Conservation (phyloP, 2,888 invertebrate species). For the Tyria jacobaeae region DNA sequence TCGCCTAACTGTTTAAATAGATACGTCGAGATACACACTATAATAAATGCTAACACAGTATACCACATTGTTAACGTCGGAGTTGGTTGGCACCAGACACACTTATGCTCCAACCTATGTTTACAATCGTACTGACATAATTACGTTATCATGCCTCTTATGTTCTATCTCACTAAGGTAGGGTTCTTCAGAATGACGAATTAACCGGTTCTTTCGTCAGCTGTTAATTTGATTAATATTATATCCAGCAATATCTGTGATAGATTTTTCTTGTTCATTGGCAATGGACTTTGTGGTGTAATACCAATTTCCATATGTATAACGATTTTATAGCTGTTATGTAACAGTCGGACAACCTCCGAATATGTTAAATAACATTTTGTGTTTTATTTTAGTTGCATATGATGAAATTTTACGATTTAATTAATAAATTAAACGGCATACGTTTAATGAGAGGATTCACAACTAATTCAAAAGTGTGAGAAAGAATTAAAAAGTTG, state of each 20-base stretch:
- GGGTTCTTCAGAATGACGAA: constrained; percentile 31
- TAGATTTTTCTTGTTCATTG: constrained; percentile 7
- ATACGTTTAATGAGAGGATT: too few relatives aligned
- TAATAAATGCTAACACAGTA: constrained; percentile 54
- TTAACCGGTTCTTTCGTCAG: constrained; percentile 12
- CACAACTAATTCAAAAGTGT: too few relatives aligned
- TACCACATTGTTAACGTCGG: constrained; percentile 63
- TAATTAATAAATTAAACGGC: neutral
- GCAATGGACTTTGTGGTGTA: constrained; percentile 5
- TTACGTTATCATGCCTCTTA: constrained; percentile 37
- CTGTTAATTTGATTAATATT: constrained; percentile 1
- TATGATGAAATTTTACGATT: neutral
- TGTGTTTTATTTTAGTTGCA: neutral
- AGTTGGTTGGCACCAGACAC: constrained; percentile 37
- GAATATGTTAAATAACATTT: neutral
- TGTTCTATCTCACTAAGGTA: constrained; percentile 45
- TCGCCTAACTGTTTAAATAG: constrained; percentile 63
- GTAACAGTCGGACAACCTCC: neutral
- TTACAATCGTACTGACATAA: constrained; percentile 52
- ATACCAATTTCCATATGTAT: neutral
- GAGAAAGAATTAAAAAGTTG: too few relatives aligned
- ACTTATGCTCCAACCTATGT: constrained; percentile 52
- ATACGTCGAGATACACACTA: constrained; percentile 57
- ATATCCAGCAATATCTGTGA: constrained; percentile 2
- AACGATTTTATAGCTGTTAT: neutral